These are phyloP conservation scores for Tachyglossus aculeatus DNA, from an alignment of 2,797 vertebrate species.

Conservation along the genomic window DNA sequence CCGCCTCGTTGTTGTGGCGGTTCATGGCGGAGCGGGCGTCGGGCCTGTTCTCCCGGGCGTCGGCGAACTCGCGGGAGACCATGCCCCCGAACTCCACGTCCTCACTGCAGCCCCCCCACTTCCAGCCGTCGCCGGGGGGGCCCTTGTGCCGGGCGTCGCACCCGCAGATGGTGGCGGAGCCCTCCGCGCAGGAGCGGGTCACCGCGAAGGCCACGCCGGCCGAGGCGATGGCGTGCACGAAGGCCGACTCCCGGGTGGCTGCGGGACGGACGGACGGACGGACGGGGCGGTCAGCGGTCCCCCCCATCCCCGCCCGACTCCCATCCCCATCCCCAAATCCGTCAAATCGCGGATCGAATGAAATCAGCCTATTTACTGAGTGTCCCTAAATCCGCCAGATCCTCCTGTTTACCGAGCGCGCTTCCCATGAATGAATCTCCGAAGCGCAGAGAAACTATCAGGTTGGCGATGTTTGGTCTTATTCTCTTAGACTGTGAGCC, in stretches of 20 bases:
- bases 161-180: constrained; percentile 91
- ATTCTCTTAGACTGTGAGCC: no score
- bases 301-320: no score
- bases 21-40: constrained; percentile 98
- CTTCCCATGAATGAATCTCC: no score
- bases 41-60: constrained; percentile 93
- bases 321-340: no score
- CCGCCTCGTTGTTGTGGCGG: constrained; percentile 97
- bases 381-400: no score
- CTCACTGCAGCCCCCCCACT: constrained; percentile 98
- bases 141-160: constrained; percentile 93
- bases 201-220: constrained; percentile 95
- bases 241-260: constrained; percentile 96
- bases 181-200: constrained; percentile 95
- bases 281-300: rapidly evolving
- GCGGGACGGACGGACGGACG: constrained; percentile 20
- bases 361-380: no score
- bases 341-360: no score
- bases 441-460: no score
- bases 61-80: constrained; percentile 96
- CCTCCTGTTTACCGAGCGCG: no score
- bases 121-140: constrained; percentile 93
- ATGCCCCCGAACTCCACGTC: constrained; percentile 95
- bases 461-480: no score
- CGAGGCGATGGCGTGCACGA: constrained; percentile 95